phyloP scores from a whole-genome alignment of 1,140 invertebrate genomes.

The Pachypsylla venusta region DNA sequence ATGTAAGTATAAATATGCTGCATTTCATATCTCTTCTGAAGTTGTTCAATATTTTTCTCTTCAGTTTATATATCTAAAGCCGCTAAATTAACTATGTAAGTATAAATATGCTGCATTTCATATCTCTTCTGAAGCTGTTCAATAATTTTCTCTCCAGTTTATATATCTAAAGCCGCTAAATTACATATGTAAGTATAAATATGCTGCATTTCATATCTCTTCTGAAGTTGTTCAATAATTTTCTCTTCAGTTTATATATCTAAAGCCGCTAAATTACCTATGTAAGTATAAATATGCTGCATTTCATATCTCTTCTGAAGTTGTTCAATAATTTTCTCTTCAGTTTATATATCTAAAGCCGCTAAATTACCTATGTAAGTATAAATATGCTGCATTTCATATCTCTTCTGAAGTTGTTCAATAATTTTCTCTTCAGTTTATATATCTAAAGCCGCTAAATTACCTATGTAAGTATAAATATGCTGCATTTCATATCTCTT shows the following conservation, averaged over 20 bases:
- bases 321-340: slow-evolving; percentile 63
- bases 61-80: too few relatives aligned
- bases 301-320: slow-evolving; percentile 53
- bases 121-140: too few relatives aligned
- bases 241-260: slow-evolving; percentile 59
- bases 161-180: too few relatives aligned
- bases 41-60: too few relatives aligned
- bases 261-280: slow-evolving; percentile 62
- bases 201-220: slow-evolving; percentile 52
- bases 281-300: slow-evolving; percentile 72
- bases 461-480: slow-evolving; percentile 79
- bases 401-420: slow-evolving; percentile 55
- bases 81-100: too few relatives aligned
- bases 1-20: too few relatives aligned
- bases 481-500: slow-evolving; percentile 54
- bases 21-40: too few relatives aligned
- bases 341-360: slow-evolving; percentile 55
- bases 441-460: slow-evolving; percentile 56
- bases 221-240: slow-evolving; percentile 58
- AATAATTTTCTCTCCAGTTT: too few relatives aligned
- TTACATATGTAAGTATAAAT: slow-evolving; percentile 81
- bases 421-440: slow-evolving; percentile 64
- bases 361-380: slow-evolving; percentile 75
- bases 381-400: slow-evolving; percentile 59
- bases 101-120: too few relatives aligned